Base-by-base conservation (phyloP, 2,797 vertebrate species). In the Eremophila alpestris region DNA sequence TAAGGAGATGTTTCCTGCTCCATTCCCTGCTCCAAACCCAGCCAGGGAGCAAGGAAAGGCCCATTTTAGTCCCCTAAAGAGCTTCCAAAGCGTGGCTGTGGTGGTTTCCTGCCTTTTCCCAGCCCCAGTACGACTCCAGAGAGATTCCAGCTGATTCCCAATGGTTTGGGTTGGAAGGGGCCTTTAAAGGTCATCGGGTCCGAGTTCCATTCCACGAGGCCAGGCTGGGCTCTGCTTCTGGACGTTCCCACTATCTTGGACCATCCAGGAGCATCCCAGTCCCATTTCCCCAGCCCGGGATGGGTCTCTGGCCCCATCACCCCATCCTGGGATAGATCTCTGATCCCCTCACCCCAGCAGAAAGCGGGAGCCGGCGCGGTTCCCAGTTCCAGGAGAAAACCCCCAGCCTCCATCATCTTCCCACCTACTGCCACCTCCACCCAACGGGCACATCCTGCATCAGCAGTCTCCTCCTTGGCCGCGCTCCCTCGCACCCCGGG, bases 71-170 rank as follows among this genome's bases (percentile, higher is more conserved):
- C 17, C 46, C 75, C 8, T 26, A 24, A 8, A n/a, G 32, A 34
- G 58, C 22, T 79, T 32, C 43, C 10, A 22, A 54, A 30, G 16
- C 26, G 1, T 7, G 19, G 2, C 1, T 3, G 32, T 0, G 0
- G 16, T n/a, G 32, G 1, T 13, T 54, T 56, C 24, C 41, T 29
- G 29, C 24, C n/a, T 70, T 52, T 81, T 52, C 32, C 74, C 7
- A 3, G 36, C 41, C 41, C 45, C 70, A 3, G 7, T 17, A 6
- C 0, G 0, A 11, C 27, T 29, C 45, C 40, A 8, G 29, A n/a
- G 51, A 21, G 6, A 49, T 40, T 27, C 68, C 52, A 51, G 0
- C 21, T 2, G 11, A 52, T 19, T 8, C 16, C 11, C 30, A 8
- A 1, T 0, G 2, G n/a, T 83, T 51, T 43, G 24, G 16, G 11